These are phyloP conservation scores for Tenthredo livida DNA, from an alignment of 2,888 invertebrate species.

Conservation along the genomic window DNA sequence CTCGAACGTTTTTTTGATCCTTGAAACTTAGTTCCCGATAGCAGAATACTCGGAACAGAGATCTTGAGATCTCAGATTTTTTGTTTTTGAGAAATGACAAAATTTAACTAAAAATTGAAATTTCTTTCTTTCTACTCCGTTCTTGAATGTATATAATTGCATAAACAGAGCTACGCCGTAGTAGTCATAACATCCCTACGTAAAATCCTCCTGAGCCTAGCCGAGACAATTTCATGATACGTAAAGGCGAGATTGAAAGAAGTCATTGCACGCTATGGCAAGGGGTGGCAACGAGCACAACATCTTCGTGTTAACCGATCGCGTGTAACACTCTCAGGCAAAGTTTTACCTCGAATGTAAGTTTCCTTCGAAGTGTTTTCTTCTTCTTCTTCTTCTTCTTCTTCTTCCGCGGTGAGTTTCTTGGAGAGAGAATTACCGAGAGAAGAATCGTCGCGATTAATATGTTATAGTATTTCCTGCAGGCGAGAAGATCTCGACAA, in stretches of 20 bases:
- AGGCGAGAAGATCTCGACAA: constrained; percentile 16
- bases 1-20: constrained; percentile 26
- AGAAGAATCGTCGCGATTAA: background rate
- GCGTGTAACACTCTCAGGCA: constrained; percentile 31
- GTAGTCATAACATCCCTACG: background rate
- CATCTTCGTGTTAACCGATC: constrained; percentile 37
- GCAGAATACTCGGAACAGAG: background rate
- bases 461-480: background rate
- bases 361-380: constrained; percentile 24
- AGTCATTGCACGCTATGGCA: constrained; percentile 4
- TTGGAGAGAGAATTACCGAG: background rate
- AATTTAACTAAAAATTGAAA: background rate
- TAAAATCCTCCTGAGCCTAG: background rate
- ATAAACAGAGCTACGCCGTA: background rate
- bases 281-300: background rate
- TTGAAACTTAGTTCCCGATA: background rate
- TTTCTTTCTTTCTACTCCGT: background rate
- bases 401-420: background rate
- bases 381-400: background rate
- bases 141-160: background rate
- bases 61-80: background rate
- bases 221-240: background rate
- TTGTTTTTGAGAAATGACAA: background rate
- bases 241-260: background rate
- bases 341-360: background rate